Base-by-base conservation (phyloP, 2,113 vertebrate species). In the Fulica atra region DNA sequence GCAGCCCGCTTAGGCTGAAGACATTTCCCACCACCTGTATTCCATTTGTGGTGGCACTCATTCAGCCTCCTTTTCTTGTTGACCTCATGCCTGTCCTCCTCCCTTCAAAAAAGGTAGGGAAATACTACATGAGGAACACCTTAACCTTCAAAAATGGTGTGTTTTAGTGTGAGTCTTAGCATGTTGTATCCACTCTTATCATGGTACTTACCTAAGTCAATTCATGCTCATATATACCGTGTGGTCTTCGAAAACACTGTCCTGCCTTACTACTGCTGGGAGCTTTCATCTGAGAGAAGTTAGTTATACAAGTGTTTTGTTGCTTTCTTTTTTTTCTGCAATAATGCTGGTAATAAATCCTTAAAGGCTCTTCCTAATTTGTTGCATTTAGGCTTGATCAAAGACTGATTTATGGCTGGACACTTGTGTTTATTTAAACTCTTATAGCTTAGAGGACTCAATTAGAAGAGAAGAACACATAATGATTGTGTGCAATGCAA, bases 351-450 rank as follows among this genome's bases (percentile, higher is more conserved):
- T 96, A 88, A 93, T 96, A 86, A 81, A 56, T 90, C 29, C 65
- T 82, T 91, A 86, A 94, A 94, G 63, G 31, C 19, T 73, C 44
- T 90, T 86, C 14, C 38, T 57, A 91, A 92, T 96, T 91, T 91
- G 78, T 74, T 93, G 82, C 51, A 76, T 53, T 92, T 93, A 91
- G 51, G n/a, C 70, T 92, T 91, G 89, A 96, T 95, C 90, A 93
- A 94, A 96, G 86, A 86, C 57, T 93, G 91, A 88, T 93, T 89
- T 94, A 83, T 35, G 68, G 51, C 59, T 95, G 93, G 88, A 88
- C 66, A 71, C 48, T 94, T 83, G 54, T 84, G 48, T 94, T 96
- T 96, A 40, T 82, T 85, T 96, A 95, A 96, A 90, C 69, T 91
- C 77, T 76, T 56, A 71, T 7, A 86, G 76, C 90, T 94, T 93